phyloP scores from a whole-genome alignment of 1,140 invertebrate species.

The Trichomalopsis sarcophagae region DNA sequence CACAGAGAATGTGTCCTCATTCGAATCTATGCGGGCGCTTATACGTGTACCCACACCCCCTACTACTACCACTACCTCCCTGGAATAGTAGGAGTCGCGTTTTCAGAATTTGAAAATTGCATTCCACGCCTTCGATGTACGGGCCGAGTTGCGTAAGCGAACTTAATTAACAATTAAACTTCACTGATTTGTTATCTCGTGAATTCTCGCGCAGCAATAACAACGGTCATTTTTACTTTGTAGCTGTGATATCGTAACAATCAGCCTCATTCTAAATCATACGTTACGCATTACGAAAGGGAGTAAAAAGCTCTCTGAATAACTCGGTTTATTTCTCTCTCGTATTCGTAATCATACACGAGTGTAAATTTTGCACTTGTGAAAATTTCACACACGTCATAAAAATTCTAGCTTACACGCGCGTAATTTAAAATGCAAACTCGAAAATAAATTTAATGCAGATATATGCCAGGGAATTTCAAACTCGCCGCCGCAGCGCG shows the following conservation, averaged over 20 bases:
- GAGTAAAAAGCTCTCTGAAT: neutral
- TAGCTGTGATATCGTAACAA: no score
- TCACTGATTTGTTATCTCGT: neutral
- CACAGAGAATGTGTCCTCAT: slow-evolving; percentile 66
- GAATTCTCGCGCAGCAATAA: neutral
- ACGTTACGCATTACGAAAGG: neutral
- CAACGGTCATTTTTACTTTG: neutral
- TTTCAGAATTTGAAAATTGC: slow-evolving; percentile 69
- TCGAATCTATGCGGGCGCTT: slow-evolving; percentile 64
- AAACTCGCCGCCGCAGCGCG: neutral
- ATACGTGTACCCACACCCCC: slow-evolving; percentile 33
- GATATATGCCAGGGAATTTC: neutral
- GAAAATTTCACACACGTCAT: neutral
- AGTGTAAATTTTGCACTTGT: neutral
- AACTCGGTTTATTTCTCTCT: neutral
- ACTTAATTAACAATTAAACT: slow-evolving; percentile 47
- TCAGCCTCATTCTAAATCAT: neutral
- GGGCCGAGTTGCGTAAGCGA: neutral
- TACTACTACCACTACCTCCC: no score
- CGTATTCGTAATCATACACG: neutral
- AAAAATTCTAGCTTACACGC: neutral
- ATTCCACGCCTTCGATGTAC: slow-evolving; percentile 55
- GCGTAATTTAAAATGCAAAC: slow-evolving; percentile 5
- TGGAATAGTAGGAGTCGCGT: slow-evolving; percentile 39
- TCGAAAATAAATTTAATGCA: slow-evolving; percentile 7